These are phyloP conservation scores for Microchirus variegatus DNA, from an alignment of 2,797 vertebrate genomes.

Conservation along the genomic window DNA sequence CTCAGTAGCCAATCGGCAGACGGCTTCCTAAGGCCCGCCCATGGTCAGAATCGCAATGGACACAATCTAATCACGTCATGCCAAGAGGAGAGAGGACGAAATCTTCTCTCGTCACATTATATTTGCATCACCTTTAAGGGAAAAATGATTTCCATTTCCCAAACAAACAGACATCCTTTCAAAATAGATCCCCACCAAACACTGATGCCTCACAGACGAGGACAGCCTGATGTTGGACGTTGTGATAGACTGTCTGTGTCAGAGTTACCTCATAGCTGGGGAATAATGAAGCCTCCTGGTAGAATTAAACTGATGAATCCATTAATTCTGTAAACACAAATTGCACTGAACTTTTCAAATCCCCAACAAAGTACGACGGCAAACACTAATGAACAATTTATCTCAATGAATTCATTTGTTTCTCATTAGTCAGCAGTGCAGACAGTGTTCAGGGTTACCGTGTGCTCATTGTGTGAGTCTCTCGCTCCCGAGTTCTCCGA, in stretches of 20 bases:
- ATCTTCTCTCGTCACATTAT: too few relatives aligned
- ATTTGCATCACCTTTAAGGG: not conserved
- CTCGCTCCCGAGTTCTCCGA: constrained; percentile 56
- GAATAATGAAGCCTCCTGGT: constrained; percentile 68
- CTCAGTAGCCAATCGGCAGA: too few relatives aligned
- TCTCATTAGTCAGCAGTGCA: constrained; percentile 74
- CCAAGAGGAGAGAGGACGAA: too few relatives aligned
- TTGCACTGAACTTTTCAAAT: constrained; percentile 82
- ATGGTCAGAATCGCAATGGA: too few relatives aligned
- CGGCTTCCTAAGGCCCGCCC: too few relatives aligned
- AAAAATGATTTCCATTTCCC: constrained; percentile 21
- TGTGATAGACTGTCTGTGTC: constrained; percentile 58
- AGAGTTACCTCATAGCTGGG: constrained; percentile 53
- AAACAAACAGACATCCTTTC: constrained; percentile 13
- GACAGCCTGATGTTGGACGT: constrained; percentile 16
- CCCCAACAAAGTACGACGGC: constrained; percentile 65
- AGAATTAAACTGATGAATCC: constrained; percentile 75
- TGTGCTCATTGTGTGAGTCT: constrained; percentile 35
- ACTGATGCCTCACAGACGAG: constrained; percentile 2
- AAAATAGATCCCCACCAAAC: not conserved
- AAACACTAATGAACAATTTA: constrained; percentile 79
- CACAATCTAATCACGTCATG: too few relatives aligned
- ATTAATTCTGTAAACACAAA: constrained; percentile 76
- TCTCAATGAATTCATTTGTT: constrained; percentile 80
- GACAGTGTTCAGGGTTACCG: constrained; percentile 59